Evolutionary conservation across 2,113 vertebrate species (phyloP).

Genomic region (Motacilla tschutschensis): DNA sequence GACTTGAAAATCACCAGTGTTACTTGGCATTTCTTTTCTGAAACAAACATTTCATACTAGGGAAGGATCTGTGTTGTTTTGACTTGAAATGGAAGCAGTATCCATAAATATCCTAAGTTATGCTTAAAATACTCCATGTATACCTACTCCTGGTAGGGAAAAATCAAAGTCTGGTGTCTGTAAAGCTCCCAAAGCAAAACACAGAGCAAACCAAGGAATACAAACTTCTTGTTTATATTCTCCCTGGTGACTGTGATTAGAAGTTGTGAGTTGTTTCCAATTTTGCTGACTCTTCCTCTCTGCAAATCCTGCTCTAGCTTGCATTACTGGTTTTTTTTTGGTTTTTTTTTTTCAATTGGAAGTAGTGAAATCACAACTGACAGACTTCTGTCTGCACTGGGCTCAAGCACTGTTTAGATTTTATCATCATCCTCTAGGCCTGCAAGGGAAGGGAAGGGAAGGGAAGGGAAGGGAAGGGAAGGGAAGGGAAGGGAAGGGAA

Average conservation of each 20-base stretch:
- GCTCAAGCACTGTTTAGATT: background rate
- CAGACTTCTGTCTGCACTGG: background rate
- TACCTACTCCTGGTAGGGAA: background rate
- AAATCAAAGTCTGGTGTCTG: background rate
- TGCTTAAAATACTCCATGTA: background rate
- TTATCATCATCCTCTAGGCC: background rate
- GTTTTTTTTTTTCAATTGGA: background rate
- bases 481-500: background rate
- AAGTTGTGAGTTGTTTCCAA: background rate
- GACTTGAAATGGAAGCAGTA: background rate
- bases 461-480: background rate
- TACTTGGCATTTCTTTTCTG: background rate
- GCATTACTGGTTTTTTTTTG: background rate
- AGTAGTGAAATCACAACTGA: background rate
- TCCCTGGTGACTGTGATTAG: background rate
- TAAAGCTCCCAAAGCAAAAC: background rate
- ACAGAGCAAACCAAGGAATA: background rate
- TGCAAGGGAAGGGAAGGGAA: background rate
- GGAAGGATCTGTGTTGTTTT: background rate
- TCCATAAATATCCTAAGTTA: background rate
- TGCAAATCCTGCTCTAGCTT: background rate
- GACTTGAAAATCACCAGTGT: background rate
- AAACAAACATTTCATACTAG: background rate
- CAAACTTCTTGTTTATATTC: background rate
- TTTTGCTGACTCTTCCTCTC: slow-evolving; percentile 7